Evolutionary conservation across 2,888 invertebrate species (phyloP), one percentile per base, ranked within the genome.

Genomic region (Halictus ligatus): DNA sequence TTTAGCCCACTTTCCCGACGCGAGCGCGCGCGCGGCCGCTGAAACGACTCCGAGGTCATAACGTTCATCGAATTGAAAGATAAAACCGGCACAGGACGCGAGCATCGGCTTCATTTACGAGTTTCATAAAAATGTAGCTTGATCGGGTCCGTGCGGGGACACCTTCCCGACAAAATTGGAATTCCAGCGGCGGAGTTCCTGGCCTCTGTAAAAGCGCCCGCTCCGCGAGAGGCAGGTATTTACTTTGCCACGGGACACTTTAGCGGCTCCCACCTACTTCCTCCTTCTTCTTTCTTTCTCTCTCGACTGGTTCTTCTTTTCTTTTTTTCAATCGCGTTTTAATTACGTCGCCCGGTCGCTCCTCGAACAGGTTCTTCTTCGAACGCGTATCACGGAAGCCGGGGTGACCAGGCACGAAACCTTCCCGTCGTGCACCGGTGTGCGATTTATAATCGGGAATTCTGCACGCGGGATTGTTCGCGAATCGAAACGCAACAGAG

Each of bases 241-340:
- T 76, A 81, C 81, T 76, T 64, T 46, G 75, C 50, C 81, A 64
- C 75, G 69, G 50, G 81, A 81, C 74, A 60, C 69, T 84, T 78
- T 50, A 74, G 71, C 84, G 43, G 25, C 50, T 54, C 25, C 40
- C 58, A 8, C 40, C 58, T 13, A n/a, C 25, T 46, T 43, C 25
- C 21, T 25, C 13, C 2, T 21, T 46, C 58, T n/a, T 8, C 8
- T 13, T 35, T 69, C 25, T 54, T 46, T 35, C 29, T 7, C 15
- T 46, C 25, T 6, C 25, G 25, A 43, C 21, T 46, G 25, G 18
- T 48, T 35, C 69, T 79, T 8, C 13, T 3, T 18, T 46, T 48
- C 25, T 58, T 78, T 75, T 54, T 60, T 67, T 54, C 10, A 60
- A 76, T 72, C 60, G 29, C 46, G 60, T 78, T 80, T 86, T 84